Percentiles rank a stretch among this genome's conserved stretches.
Evolutionary conservation across 2,888 invertebrate species (phyloP).

Genomic region (Tenthredo scrophulariae): DNA sequence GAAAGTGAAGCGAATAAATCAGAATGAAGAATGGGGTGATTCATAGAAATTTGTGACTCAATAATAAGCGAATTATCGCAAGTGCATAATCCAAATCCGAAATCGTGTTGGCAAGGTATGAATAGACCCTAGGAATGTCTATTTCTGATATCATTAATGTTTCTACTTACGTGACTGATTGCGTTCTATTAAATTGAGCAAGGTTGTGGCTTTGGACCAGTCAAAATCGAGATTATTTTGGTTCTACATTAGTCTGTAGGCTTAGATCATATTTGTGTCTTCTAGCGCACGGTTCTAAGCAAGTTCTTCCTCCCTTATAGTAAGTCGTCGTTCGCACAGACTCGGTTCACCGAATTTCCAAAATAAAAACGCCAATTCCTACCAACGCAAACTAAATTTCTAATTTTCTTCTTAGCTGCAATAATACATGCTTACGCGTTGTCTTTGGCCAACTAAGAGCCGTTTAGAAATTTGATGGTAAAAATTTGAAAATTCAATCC

Average conservation of each 20-base stretch:
- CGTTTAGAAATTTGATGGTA: not conserved
- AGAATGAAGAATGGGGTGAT: conserved; percentile 13
- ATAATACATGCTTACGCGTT: conserved; percentile 3
- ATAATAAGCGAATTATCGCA: conserved; percentile 36
- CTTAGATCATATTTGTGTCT: conserved; percentile 52
- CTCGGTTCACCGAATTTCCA: not conserved
- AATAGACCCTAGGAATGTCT: conserved; percentile 52
- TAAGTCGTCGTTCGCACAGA: conserved; percentile 2
- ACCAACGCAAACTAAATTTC: not conserved
- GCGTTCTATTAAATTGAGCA: conserved; percentile 51
- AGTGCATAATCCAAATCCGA: conserved; percentile 46
- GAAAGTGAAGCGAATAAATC: not conserved
- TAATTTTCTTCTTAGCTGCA: not conserved
- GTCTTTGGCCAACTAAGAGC: not conserved
- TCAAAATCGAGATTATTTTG: conserved; percentile 51
- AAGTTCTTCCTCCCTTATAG: not conserved
- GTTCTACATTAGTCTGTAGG: conserved; percentile 35
- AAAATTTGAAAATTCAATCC: not conserved
- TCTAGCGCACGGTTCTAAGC: conserved; percentile 34
- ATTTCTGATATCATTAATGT: conserved; percentile 52
- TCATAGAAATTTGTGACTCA: not conserved
- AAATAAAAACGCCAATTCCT: not conserved
- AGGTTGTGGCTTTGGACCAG: conserved; percentile 49
- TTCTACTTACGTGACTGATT: conserved; percentile 51
- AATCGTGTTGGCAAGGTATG: conserved; percentile 51